Base-by-base conservation (phyloP, 2,113 vertebrate species). In the Syngnathus typhle region DNA sequence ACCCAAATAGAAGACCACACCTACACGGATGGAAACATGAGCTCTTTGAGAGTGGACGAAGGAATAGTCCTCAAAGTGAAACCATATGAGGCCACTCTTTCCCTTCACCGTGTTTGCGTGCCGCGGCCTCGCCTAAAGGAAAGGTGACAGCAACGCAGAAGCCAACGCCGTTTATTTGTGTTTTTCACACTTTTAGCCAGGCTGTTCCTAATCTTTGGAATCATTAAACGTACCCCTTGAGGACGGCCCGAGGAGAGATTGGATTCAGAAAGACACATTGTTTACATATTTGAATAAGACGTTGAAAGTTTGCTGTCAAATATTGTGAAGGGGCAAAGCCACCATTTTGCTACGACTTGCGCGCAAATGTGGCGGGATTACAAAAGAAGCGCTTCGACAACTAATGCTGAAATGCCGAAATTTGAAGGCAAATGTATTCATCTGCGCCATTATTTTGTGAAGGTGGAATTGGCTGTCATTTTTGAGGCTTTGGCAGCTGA, bases 1-100 rank as follows among this genome's bases (percentile, higher is more conserved):
- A 89, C 87, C 87, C 76, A 88, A 86, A 89, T 89, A 87, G 82
- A 82, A 81, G 77, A 79, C 85, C 86, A 83, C 88, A 87, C 85
- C 88, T 85, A 88, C 78, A 5, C 74, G 74, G 84, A 81, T 83
- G 78, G 83, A 87, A 89, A 91, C 82, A 78, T 77, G 88, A 90
- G 87, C 87, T 43, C 86, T 85, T 80, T 73, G 78, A 80, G 79
- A 72, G 73, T 70, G 69, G 83, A 82, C 84, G 81, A 77, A 84
- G 82, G 70, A 88, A 76, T 87, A 84, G 81, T 85, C 73, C 77
- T 78, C 81, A 89, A 89, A 92, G 87, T 87, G 81, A 88, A 91
- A 89, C 87, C 89, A 90, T 89, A 88, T 90, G 89, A 87, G 74
- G 81, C 80, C 66, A 49, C 18, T 18, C 43, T 64, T 23, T 63